Conservation (phyloP, 2,113 vertebrate species). For the Sterna hirundo region DNA sequence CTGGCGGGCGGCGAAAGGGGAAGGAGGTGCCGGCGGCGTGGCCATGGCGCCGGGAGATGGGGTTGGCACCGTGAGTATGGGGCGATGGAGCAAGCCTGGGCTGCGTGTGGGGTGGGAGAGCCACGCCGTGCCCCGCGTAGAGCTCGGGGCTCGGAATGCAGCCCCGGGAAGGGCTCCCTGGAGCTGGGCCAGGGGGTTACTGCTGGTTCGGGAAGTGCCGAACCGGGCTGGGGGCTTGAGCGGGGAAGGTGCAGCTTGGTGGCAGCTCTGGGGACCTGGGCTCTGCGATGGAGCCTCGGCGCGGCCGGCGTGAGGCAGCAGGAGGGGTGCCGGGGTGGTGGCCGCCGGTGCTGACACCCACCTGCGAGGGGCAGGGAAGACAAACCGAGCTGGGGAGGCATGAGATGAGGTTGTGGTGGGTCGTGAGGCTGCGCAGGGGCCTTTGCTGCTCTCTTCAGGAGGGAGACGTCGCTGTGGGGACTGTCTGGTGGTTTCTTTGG, state of each 20-base stretch:
- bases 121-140: fast-evolving
- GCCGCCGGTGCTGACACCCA: fast-evolving
- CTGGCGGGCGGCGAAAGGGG: background rate
- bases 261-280: background rate
- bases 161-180: background rate
- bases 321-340: background rate
- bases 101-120: background rate
- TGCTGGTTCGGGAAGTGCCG: background rate
- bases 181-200: background rate
- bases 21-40: background rate
- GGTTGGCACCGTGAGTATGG: background rate
- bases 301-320: background rate
- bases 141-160: fast-evolving
- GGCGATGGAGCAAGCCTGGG: background rate
- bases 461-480: fast-evolving
- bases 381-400: background rate
- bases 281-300: background rate
- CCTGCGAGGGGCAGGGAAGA: background rate
- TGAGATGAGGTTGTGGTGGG: background rate
- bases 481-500: background rate
- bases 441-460: background rate
- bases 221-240: fast-evolving
- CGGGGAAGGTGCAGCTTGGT: fast-evolving
- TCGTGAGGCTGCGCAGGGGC: background rate
- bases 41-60: fast-evolving